phyloP scores from a whole-genome alignment of 2,113 vertebrate species.

The Geococcyx californianus region DNA sequence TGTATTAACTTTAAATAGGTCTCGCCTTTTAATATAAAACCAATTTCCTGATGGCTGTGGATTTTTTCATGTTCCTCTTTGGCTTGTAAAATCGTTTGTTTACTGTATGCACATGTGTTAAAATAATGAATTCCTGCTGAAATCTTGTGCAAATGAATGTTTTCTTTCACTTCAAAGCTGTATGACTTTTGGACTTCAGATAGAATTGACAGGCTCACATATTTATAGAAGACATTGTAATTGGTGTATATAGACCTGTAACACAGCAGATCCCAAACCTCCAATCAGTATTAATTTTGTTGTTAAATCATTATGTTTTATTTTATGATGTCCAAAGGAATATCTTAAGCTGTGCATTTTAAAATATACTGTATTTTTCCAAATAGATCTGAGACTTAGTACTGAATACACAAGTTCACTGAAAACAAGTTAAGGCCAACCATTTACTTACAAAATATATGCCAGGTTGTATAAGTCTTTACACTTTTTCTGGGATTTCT shows the following conservation, averaged over 20 bases:
- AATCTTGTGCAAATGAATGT: slow-evolving; percentile 12
- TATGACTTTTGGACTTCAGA: neutral
- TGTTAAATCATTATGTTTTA: neutral
- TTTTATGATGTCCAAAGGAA: neutral
- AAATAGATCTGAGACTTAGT: neutral
- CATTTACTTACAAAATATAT: rapidly evolving
- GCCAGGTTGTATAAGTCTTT: neutral
- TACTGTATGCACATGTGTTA: slow-evolving; percentile 29
- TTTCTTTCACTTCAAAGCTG: slow-evolving; percentile 44
- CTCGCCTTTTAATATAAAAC: slow-evolving; percentile 26
- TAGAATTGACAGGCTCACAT: neutral
- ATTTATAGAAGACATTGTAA: neutral
- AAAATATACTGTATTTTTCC: neutral
- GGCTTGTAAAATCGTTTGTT: slow-evolving; percentile 43
- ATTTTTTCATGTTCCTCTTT: slow-evolving; percentile 13
- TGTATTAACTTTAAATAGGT: neutral
- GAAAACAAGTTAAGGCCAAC: neutral
- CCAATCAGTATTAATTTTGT: neutral
- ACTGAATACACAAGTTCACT: neutral
- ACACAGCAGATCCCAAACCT: neutral
- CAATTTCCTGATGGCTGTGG: slow-evolving; percentile 15
- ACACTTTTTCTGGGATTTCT: neutral
- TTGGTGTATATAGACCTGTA: neutral
- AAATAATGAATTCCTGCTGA: slow-evolving; percentile 54
- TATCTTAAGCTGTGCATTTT: neutral